phyloP scores from a whole-genome alignment of 2,113 vertebrate species.

The Embiotoca jacksoni region DNA sequence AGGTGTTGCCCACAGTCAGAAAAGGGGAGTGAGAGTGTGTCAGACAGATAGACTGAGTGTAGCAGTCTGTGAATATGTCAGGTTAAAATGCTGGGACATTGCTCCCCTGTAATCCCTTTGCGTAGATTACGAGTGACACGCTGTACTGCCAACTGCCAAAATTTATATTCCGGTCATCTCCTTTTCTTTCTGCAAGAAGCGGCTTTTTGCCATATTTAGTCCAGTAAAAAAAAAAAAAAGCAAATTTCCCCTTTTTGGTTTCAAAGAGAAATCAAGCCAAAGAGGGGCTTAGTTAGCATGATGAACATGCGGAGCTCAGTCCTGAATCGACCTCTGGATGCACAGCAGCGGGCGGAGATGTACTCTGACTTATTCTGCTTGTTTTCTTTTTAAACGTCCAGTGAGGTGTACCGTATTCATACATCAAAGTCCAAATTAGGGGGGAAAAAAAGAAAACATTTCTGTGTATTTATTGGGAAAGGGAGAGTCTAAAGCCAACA shows the following conservation, averaged over 20 bases:
- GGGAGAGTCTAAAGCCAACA: no score
- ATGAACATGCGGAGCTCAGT: not conserved
- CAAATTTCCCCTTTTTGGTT: constrained; percentile 41
- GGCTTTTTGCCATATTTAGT: constrained; percentile 51
- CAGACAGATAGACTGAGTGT: constrained; percentile 31
- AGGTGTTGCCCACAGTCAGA: constrained; percentile 32
- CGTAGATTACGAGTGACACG: constrained; percentile 55
- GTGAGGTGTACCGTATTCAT: not conserved
- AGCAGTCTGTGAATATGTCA: constrained; percentile 51
- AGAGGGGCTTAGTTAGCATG: constrained; percentile 11
- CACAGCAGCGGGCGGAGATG: not conserved
- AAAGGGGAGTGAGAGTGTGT: constrained; percentile 9
- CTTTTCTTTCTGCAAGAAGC: constrained; percentile 25
- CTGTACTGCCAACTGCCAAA: constrained; percentile 24
- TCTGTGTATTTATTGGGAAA: no score
- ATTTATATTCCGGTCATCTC: constrained; percentile 61
- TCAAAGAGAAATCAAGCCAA: constrained; percentile 35
- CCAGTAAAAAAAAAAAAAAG: constrained; percentile 19
- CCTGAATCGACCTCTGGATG: constrained; percentile 12
- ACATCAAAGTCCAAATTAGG: not conserved
- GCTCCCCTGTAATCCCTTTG: constrained; percentile 62
- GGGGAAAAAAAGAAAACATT: no score
- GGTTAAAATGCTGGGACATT: constrained; percentile 59
- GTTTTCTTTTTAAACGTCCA: constrained; percentile 15
- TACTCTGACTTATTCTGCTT: not conserved